Evolutionary conservation across 2,888 invertebrate species (phyloP).

Genomic region (Heteropelma amictum): DNA sequence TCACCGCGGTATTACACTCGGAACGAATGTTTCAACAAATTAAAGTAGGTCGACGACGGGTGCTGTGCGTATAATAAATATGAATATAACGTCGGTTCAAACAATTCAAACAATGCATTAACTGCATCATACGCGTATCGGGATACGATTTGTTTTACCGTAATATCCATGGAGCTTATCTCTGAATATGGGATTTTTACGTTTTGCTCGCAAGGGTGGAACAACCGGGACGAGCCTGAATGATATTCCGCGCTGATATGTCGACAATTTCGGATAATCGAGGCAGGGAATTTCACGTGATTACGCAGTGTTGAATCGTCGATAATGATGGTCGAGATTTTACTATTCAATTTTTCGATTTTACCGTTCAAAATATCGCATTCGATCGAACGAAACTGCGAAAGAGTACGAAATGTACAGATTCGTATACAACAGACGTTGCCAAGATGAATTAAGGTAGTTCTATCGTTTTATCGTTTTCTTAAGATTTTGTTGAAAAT

Average conservation of each 20-base stretch:
- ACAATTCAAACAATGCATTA: background rate
- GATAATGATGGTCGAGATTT: too few species aligned
- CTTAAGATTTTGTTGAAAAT: too few species aligned
- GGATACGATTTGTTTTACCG: background rate
- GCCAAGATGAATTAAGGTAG: too few species aligned
- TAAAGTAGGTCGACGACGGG: constrained; percentile 49
- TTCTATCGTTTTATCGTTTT: too few species aligned
- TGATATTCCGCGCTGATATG: background rate
- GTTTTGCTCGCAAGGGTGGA: too few species aligned
- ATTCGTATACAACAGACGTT: too few species aligned
- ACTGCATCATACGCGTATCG: background rate
- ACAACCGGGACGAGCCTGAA: background rate
- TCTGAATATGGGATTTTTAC: constrained; percentile 1
- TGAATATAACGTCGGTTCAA: constrained; percentile 14
- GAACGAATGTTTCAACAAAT: constrained; percentile 53
- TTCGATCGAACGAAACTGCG: too few species aligned
- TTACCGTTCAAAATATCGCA: too few species aligned
- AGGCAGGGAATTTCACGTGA: background rate
- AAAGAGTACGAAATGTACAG: too few species aligned
- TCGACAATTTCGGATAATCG: background rate
- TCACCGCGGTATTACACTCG: constrained; percentile 43
- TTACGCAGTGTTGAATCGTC: background rate
- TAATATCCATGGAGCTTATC: constrained; percentile 22
- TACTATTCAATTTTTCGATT: too few species aligned
- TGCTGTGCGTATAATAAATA: constrained; percentile 41